Base-by-base conservation (phyloP, 1,140 invertebrate species). In the Philaenus spumarius region DNA sequence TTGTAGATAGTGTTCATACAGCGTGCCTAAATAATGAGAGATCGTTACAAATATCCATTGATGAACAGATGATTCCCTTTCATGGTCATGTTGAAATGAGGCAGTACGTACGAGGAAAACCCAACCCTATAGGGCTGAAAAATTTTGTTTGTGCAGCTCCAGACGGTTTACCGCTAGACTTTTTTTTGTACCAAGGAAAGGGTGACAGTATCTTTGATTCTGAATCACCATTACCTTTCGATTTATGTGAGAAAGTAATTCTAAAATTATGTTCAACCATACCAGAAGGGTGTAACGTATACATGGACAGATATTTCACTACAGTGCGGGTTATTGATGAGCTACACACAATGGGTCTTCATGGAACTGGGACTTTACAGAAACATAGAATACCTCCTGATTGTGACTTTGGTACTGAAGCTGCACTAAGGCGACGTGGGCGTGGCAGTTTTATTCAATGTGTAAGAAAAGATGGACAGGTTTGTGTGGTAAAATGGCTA, bases 31-130 rank as follows among this genome's bases (percentile, higher is more conserved):
- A 55, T 47, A 47, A 48, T 22, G 53, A 30, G 11, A 35, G 59
- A 35, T 17, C 11, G 20, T 20, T 34, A 35, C 42, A 48, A 19
- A 58, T 55, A 14, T 58, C 54, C 35, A 67, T 67, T 55, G 65
- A 66, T 58, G 60, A 68, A 59, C 62, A 67, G 55, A 66, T 68
- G 63, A 67, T 67, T 34, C 64, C 64, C 3, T 66, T 66, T 40
- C 45, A 55, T 35, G 62, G 54, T 15, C 30, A 58, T 48, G 66
- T 59, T 59, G 56, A 34, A 37, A 46, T 66, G 19, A 1, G 56
- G 6, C 62, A 66, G 37, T 58, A 47, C 60, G 61, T 66, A 6
- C 59, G 22, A 46, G 61, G 60, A 24, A 66, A 62, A 55, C 66
- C 64, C 6, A 60, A 62, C 17, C 65, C 64, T 43, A 55, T 53